Evolutionary conservation across 1,140 invertebrate species (phyloP).

Genomic region (Mylabris phalerata): DNA sequence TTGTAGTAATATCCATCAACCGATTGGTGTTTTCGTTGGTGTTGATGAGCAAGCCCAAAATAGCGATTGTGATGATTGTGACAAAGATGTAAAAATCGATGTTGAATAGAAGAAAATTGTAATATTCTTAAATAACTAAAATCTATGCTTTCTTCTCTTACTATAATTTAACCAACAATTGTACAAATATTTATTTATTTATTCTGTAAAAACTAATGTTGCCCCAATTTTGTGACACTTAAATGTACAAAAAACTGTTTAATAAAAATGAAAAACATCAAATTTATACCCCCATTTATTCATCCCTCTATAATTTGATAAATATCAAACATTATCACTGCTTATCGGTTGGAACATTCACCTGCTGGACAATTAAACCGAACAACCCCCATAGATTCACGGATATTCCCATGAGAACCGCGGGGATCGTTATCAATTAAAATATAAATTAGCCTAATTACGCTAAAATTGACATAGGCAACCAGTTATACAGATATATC

Average conservation of each 20-base stretch:
- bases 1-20: conserved; percentile 30
- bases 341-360: too few relatives aligned
- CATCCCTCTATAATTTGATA: too few relatives aligned
- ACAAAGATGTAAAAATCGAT: conserved; percentile 32
- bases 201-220: neutral
- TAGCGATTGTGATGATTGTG: conserved; percentile 10
- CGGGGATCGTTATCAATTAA: too few relatives aligned
- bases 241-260: neutral
- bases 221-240: neutral
- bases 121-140: neutral
- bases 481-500: too few relatives aligned
- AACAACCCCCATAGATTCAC: too few relatives aligned
- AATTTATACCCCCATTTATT: too few relatives aligned
- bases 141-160: neutral
- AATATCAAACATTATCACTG: too few relatives aligned
- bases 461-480: too few relatives aligned
- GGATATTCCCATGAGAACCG: too few relatives aligned
- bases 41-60: conserved; percentile 9
- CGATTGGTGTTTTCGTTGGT: conserved; percentile 31
- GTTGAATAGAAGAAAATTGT: conserved; percentile 16
- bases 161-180: conserved; percentile 4
- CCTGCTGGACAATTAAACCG: too few relatives aligned
- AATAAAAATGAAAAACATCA: too few relatives aligned
- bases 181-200: conserved; percentile 18
- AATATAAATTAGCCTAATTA: too few relatives aligned